Conservation (phyloP, 2,888 invertebrate species). For the Nomada flava region DNA sequence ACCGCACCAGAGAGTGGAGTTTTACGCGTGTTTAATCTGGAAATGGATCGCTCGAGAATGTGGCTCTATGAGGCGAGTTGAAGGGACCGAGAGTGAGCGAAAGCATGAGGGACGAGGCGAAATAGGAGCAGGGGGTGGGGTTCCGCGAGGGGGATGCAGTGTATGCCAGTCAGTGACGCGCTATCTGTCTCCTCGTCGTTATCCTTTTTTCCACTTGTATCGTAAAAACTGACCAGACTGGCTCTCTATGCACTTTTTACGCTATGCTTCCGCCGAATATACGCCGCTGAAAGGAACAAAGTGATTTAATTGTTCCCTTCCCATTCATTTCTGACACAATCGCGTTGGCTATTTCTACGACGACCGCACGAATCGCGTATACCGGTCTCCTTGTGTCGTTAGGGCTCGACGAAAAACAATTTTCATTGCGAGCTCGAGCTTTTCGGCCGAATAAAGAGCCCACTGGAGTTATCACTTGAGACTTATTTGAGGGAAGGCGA, state of each 20-base stretch:
- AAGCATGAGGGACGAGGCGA: conserved; percentile 50
- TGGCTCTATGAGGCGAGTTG: conserved; percentile 72
- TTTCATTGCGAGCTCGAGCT: not conserved
- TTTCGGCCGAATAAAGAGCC: not conserved
- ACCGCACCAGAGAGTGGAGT: conserved; percentile 76
- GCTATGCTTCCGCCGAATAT: conserved; percentile 24
- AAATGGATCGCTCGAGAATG: conserved; percentile 82
- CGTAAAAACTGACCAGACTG: conserved; percentile 66
- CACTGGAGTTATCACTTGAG: not conserved
- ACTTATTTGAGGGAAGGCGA: conserved; percentile 8
- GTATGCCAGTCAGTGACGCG: conserved; percentile 39
- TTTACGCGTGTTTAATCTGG: conserved; percentile 83
- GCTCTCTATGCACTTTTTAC: conserved; percentile 38
- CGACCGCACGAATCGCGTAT: not conserved
- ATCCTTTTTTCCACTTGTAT: conserved; percentile 59
- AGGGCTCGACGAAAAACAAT: not conserved
- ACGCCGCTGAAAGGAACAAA: conserved; percentile 39
- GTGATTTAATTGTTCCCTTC: conserved; percentile 52
- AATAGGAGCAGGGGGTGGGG: conserved; percentile 13
- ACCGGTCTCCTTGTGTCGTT: too few relatives aligned
- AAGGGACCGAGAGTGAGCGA: conserved; percentile 67
- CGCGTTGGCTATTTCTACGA: conserved; percentile 38
- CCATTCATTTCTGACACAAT: conserved; percentile 43
- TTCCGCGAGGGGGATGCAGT: conserved; percentile 21
- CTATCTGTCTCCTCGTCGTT: conserved; percentile 46